These are phyloP conservation scores for Sciurus carolinensis DNA, from an alignment of 2,797 vertebrate genomes.

Conservation along the genomic window DNA sequence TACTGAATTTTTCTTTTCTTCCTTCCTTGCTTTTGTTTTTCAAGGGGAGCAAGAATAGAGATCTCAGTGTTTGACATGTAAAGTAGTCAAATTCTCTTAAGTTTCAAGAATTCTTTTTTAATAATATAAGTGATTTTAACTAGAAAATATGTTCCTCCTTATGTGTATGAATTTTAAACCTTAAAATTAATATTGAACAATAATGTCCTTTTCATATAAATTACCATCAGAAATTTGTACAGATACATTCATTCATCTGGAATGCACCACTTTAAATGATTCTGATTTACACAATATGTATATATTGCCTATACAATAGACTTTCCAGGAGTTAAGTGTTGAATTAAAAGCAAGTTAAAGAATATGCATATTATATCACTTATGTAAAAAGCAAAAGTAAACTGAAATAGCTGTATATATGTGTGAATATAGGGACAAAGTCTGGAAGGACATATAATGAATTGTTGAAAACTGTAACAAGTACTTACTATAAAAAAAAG, in stretches of 20 bases:
- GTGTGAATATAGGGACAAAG: background rate
- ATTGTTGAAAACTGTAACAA: background rate
- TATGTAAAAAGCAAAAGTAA: background rate
- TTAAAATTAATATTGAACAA: slow-evolving; percentile 40
- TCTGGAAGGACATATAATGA: background rate
- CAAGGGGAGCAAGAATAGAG: background rate
- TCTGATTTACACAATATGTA: background rate
- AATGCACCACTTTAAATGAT: background rate
- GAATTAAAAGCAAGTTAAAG: background rate
- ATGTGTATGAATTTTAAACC: background rate
- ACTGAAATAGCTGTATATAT: background rate
- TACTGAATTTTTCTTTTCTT: background rate
- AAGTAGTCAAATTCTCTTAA: background rate
- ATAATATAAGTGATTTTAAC: background rate
- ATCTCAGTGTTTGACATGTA: background rate
- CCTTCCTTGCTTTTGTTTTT: background rate
- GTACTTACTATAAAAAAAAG: background rate
- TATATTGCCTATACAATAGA: background rate
- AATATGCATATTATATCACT: background rate
- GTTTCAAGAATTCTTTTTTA: background rate
- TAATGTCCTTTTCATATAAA: background rate
- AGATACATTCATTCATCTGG: background rate
- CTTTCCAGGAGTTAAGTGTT: background rate
- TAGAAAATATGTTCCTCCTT: background rate
- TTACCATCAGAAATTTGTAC: background rate